phyloP scores from a whole-genome alignment of 2,888 invertebrate genomes.

The Yponomeuta cagnagella region DNA sequence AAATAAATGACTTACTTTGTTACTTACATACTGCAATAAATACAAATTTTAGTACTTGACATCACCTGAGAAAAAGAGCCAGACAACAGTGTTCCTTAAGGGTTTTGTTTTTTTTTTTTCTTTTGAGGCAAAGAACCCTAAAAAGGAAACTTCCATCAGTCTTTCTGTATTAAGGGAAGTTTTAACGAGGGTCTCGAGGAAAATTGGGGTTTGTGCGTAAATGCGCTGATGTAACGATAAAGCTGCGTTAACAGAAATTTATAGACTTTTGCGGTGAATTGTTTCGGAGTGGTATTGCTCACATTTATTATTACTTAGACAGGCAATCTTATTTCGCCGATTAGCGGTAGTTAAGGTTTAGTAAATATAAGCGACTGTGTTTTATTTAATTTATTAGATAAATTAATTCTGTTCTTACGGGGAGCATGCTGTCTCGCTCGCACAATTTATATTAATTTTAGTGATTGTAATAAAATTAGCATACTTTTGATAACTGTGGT shows the following conservation, averaged over 20 bases:
- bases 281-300: constrained; percentile 7
- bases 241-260: constrained; percentile 12
- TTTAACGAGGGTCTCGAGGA: constrained; percentile 12
- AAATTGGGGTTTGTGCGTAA: constrained; percentile 9
- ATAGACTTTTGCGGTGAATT: constrained; percentile 14
- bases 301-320: constrained; percentile 6
- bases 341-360: background rate
- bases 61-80: too few species aligned
- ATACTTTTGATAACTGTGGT: too few species aligned
- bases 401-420: background rate
- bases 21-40: too few species aligned
- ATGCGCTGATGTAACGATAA: constrained; percentile 11
- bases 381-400: background rate
- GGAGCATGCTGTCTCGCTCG: too few species aligned
- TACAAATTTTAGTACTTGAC: too few species aligned
- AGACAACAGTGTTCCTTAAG: too few species aligned
- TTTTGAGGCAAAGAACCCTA: too few species aligned
- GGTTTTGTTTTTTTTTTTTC: too few species aligned
- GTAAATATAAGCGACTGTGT: background rate
- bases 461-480: too few species aligned
- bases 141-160: constrained; percentile 8
- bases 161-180: constrained; percentile 11
- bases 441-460: too few species aligned
- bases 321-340: background rate
- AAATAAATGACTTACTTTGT: too few species aligned